phyloP scores from a whole-genome alignment of 2,888 invertebrate species.

The Pyralis farinalis region DNA sequence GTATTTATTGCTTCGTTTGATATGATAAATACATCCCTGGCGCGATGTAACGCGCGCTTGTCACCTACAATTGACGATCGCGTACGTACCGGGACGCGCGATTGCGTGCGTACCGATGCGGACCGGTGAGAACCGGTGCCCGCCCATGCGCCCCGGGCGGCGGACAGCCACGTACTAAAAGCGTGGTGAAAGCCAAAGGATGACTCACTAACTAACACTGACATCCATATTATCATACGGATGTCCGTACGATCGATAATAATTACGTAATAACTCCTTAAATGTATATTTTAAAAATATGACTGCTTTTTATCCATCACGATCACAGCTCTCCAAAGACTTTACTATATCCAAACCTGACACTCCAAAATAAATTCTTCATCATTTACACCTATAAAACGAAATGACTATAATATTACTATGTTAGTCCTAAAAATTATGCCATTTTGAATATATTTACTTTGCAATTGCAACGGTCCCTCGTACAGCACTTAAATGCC shows the following conservation, averaged over 20 bases:
- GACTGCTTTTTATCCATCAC: conserved; percentile 79
- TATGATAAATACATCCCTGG: conserved; percentile 68
- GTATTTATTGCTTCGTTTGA: conserved; percentile 80
- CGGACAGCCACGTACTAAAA: not conserved
- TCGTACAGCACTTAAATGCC: conserved; percentile 77
- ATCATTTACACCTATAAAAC: conserved; percentile 79
- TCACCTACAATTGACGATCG: conserved; percentile 9
- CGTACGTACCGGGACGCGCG: conserved; percentile 15
- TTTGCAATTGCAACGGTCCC: conserved; percentile 81
- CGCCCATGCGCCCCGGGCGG: conserved; percentile 11
- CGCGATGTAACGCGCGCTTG: conserved; percentile 33
- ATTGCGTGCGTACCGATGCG: conserved; percentile 14
- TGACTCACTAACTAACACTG: conserved; percentile 26
- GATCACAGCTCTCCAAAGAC: conserved; percentile 80
- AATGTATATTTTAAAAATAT: conserved; percentile 78
- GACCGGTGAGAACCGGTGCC: too few species aligned
- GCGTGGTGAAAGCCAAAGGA: conserved; percentile 15
- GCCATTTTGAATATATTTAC: conserved; percentile 78
- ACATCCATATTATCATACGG: conserved; percentile 36
- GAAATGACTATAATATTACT: conserved; percentile 79
- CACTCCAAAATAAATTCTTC: conserved; percentile 79
- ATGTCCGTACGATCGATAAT: conserved; percentile 50
- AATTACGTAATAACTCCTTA: conserved; percentile 76
- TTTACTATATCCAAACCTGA: conserved; percentile 74
- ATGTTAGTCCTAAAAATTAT: conserved; percentile 79